A percentile compares a stretch with the other conserved stretches of the same genome.
These are phyloP conservation scores for Diacarnus erythraeanus DNA, from an alignment of 37 sponge, comb jelly and placozoan genomes.

Conservation along the genomic window DNA sequence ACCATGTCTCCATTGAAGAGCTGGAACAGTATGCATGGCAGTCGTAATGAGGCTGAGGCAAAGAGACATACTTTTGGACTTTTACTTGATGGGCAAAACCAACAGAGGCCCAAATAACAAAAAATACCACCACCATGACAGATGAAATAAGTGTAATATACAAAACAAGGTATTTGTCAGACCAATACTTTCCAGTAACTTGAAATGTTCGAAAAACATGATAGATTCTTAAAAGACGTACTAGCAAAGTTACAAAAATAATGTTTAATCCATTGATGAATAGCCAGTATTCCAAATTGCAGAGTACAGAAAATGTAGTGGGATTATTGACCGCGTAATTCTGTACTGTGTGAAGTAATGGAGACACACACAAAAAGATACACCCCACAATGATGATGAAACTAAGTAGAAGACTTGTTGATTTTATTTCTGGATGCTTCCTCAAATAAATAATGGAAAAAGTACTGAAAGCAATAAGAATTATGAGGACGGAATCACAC, in stretches of 20 bases:
- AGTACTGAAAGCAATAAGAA: slow-evolving; percentile 8
- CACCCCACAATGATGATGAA: slow-evolving; percentile 29
- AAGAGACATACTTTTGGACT: background rate
- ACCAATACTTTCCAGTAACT: slow-evolving; percentile 14
- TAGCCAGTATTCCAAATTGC: slow-evolving; percentile 24
- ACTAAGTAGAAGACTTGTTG: slow-evolving; percentile 35
- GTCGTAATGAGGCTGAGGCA: background rate
- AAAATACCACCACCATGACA: background rate
- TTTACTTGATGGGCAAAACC: background rate
- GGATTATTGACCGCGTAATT: background rate
- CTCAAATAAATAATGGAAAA: slow-evolving; percentile 11
- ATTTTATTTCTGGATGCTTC: slow-evolving; percentile 37
- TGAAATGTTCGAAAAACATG: slow-evolving; percentile 21
- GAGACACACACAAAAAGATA: slow-evolving; percentile 19
- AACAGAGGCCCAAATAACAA: slow-evolving; percentile 17
- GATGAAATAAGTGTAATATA: background rate
- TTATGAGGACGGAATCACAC: background rate
- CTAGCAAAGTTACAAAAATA: slow-evolving; percentile 15
- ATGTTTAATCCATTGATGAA: slow-evolving; percentile 13
- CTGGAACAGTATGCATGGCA: background rate
- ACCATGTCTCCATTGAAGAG: background rate
- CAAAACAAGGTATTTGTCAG: slow-evolving; percentile 22
- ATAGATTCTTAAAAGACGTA: slow-evolving; percentile 27
- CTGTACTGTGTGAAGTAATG: background rate
- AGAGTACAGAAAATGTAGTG: slow-evolving; percentile 1